Evolutionary conservation across 2,113 vertebrate species (phyloP).

Genomic region (Platysternon megacephalum): DNA sequence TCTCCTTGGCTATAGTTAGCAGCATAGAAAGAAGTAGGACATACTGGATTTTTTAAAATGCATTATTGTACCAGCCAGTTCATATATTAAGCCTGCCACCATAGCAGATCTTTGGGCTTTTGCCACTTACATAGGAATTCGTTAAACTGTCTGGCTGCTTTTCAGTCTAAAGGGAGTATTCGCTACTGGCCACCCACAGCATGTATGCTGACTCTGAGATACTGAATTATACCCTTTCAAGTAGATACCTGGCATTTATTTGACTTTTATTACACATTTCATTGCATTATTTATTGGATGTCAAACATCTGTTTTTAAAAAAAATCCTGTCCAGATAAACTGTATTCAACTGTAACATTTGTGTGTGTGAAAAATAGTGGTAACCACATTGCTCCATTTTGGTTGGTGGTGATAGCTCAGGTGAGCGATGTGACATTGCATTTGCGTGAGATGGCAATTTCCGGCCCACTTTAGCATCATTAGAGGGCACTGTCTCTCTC

Average conservation of each 20-base stretch:
- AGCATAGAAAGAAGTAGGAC: not conserved
- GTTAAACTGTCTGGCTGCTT: not conserved
- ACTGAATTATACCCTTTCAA: not conserved
- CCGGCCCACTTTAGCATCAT: not conserved
- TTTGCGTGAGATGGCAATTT: not conserved
- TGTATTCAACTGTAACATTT: not conserved
- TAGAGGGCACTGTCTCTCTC: not conserved
- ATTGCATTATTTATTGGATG: slow-evolving; percentile 27
- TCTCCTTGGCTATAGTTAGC: not conserved
- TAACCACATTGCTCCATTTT: not conserved
- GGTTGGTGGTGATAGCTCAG: not conserved
- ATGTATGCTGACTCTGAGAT: not conserved
- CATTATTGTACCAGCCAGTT: not conserved
- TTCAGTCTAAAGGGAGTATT: not conserved
- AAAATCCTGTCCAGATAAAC: rapidly evolving
- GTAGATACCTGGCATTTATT: not conserved
- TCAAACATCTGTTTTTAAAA: not conserved
- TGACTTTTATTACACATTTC: slow-evolving; percentile 8
- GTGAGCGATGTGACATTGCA: not conserved
- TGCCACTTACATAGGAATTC: not conserved
- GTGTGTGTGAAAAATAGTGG: not conserved
- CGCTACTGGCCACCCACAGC: not conserved
- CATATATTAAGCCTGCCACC: slow-evolving; percentile 5
- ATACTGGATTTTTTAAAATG: not conserved
- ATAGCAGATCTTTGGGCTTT: slow-evolving; percentile 32